phyloP scores from a whole-genome alignment of 2,888 invertebrate species.

The Plebejus melissa region DNA sequence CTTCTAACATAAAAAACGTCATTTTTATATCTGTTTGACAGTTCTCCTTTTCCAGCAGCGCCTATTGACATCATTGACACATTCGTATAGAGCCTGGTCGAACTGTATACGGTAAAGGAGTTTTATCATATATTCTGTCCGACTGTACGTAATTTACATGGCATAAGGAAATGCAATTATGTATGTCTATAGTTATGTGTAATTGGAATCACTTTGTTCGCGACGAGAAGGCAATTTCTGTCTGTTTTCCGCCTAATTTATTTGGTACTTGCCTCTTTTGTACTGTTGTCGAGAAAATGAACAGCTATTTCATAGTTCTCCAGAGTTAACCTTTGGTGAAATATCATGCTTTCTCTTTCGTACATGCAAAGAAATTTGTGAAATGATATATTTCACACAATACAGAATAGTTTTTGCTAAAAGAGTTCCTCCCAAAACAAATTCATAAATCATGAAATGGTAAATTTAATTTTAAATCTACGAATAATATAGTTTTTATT shows the following conservation, averaged over 20 bases:
- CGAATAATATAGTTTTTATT: too few relatives aligned
- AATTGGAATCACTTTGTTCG: constrained; percentile 17
- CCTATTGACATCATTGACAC: too few relatives aligned
- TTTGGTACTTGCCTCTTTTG: neutral
- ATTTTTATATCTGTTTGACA: too few relatives aligned
- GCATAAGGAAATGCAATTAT: constrained; percentile 20
- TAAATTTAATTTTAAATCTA: neutral
- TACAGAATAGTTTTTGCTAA: neutral
- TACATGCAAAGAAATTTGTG: too few relatives aligned
- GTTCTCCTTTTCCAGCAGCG: too few relatives aligned
- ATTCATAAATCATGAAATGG: neutral
- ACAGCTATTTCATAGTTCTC: neutral
- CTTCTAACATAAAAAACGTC: too few relatives aligned
- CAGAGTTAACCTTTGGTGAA: neutral
- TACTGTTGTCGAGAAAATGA: neutral
- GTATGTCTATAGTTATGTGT: constrained; percentile 7
- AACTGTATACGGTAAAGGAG: too few relatives aligned
- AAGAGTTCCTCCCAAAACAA: neutral
- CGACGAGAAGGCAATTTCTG: neutral
- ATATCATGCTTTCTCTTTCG: neutral
- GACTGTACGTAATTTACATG: constrained; percentile 11
- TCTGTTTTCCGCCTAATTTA: neutral
- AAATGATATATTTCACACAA: too few relatives aligned
- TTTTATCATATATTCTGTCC: neutral
- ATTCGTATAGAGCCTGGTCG: too few relatives aligned